Evolutionary conservation across 2,797 vertebrate genomes (phyloP).

Genomic region (Mormyrus hasselquistii): DNA sequence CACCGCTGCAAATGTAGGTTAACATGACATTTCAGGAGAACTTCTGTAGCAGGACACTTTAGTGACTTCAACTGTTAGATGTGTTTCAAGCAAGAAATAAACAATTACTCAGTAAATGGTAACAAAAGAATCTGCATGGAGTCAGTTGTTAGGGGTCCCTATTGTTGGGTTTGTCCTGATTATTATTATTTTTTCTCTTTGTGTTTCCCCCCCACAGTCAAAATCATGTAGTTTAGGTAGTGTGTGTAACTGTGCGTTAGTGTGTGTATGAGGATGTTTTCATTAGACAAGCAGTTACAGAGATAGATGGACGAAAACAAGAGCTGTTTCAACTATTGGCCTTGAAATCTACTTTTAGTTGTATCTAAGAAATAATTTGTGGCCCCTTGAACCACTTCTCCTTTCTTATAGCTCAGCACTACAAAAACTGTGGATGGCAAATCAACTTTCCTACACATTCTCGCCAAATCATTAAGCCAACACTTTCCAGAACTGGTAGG

Average conservation of each 20-base stretch:
- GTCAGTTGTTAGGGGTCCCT: neutral
- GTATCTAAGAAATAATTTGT: neutral
- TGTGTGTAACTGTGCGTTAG: neutral
- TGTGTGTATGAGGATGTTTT: neutral
- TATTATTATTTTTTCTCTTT: neutral
- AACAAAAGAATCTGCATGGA: neutral
- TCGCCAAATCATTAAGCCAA: slow-evolving; percentile 96
- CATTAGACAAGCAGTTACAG: neutral
- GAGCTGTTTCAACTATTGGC: neutral
- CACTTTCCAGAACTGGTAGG: slow-evolving; percentile 95
- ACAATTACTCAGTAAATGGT: neutral
- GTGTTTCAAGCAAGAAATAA: neutral
- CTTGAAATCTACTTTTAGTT: neutral
- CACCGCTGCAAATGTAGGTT: neutral
- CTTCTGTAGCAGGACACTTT: neutral
- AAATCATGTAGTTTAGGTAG: neutral
- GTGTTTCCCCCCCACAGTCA: neutral
- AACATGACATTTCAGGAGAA: neutral
- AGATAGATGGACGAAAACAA: neutral
- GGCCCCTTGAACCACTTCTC: neutral
- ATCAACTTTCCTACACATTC: slow-evolving; percentile 94
- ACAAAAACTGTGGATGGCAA: slow-evolving; percentile 98
- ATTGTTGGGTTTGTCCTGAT: neutral
- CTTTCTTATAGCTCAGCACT: slow-evolving; percentile 76
- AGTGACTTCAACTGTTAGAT: neutral